Evolutionary conservation across 2,888 invertebrate species (phyloP).

Genomic region (Microchrysa polita): DNA sequence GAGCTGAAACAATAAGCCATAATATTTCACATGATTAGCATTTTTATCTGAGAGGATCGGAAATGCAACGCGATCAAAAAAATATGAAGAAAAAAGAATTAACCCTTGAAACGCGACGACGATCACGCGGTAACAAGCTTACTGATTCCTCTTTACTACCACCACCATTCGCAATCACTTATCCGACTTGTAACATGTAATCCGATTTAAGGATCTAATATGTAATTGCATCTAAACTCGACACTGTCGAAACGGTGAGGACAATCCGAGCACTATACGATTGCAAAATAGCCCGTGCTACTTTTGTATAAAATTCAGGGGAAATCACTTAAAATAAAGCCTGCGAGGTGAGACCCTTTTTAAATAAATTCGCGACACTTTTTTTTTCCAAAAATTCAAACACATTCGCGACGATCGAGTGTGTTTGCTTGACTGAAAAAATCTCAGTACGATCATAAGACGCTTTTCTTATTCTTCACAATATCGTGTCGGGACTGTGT

Average conservation of each 20-base stretch:
- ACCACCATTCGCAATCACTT: too few relatives aligned
- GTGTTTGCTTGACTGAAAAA: constrained; percentile 43
- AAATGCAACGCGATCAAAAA: not conserved
- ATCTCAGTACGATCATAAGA: constrained; percentile 41
- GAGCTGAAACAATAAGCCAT: constrained; percentile 30
- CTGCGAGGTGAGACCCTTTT: too few relatives aligned
- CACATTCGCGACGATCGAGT: constrained; percentile 42
- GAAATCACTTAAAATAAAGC: not conserved
- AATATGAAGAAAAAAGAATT: constrained; percentile 19
- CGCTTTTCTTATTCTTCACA: constrained; percentile 43
- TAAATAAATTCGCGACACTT: too few relatives aligned
- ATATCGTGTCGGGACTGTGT: not conserved
- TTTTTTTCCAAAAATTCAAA: too few relatives aligned
- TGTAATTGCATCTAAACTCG: too few relatives aligned
- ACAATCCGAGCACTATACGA: too few relatives aligned
- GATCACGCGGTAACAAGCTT: constrained; percentile 5
- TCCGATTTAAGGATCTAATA: constrained; percentile 15
- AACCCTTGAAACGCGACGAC: constrained; percentile 29
- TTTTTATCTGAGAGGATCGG: constrained; percentile 21
- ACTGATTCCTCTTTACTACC: not conserved
- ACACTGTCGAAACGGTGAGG: too few relatives aligned
- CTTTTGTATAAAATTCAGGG: not conserved
- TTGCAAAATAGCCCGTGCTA: not conserved
- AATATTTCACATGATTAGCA: constrained; percentile 31
- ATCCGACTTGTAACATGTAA: constrained; percentile 1